Evolutionary conservation across 2,888 invertebrate species (phyloP), one percentile per base, ranked within the genome.

Genomic region (Unio pictorum): DNA sequence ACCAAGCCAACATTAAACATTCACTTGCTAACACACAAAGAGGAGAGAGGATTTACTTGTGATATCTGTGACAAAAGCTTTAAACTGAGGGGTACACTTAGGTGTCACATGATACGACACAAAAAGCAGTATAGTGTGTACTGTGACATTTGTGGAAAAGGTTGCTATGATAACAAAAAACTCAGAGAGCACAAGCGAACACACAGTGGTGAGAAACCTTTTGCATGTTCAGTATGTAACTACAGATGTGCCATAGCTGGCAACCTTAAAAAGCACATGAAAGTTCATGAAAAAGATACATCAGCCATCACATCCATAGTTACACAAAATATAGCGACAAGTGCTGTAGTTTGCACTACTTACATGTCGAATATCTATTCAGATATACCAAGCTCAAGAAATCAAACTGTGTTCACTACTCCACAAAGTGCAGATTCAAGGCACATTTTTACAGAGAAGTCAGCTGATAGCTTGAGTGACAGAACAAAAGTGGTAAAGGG

Each of bases 201-300:
- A 58, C 78, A 78, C 60, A 74, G 71, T 17, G 78, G 78, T 3
- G 73, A 70, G 23, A 76, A 74, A 63, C 76, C 76, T 17, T 73
- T 67, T 59, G 20, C 59, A 17, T 78, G 78, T 66, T 26, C 64
- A 18, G 8, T 68, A 1, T 78, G 78, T 74, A 71, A 69, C 18
- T 74, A 73, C 59, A 67, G 63, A 30, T 78, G 73, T 66, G 66
- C 76, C 2, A 58, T 73, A 17, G 64, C 64, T 17, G 78, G 76
- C 20, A 73, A 73, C 54, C 63, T 78, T 15, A 65, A 64, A 15
- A 73, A 73, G 71, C 78, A 78, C 60, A 55, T 73, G 58, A 75
- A 74, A 67, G 68, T 66, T 15, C 78, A 78, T 67, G 68, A 68
- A 64, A 65, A 72, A 67, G 63, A 72, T 72, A 69, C 72, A 69